phyloP scores from a whole-genome alignment of 2,888 invertebrate species.

The Hypercompe scribonia region DNA sequence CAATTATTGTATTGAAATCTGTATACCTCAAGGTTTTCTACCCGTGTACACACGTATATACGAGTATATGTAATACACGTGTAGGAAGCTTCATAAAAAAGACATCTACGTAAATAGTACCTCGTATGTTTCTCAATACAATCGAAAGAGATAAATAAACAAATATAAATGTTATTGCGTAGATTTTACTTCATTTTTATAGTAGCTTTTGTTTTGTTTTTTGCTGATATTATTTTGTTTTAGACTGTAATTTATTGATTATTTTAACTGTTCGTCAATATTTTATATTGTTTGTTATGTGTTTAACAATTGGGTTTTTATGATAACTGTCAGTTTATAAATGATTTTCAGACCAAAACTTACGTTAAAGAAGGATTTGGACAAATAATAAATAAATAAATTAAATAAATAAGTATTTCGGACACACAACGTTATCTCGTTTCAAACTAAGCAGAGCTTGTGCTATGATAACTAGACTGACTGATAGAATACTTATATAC shows the following conservation, averaged over 20 bases:
- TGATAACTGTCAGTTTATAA: no score
- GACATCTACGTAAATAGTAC: slow-evolving; percentile 46
- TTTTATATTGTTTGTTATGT: slow-evolving; percentile 27
- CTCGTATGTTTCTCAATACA: slow-evolving; percentile 42
- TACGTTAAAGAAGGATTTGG: no score
- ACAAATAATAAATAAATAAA: no score
- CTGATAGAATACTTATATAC: no score
- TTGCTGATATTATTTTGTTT: slow-evolving; percentile 44
- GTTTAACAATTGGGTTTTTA: no score
- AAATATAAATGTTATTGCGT: slow-evolving; percentile 39
- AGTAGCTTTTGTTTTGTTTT: slow-evolving; percentile 38
- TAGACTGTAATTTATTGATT: slow-evolving; percentile 44
- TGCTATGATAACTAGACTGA: no score
- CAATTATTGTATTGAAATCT: slow-evolving; percentile 17
- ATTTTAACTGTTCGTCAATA: slow-evolving; percentile 34
- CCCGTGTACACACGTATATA: background rate
- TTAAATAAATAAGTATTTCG: no score
- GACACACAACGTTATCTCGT: no score
- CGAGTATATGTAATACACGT: slow-evolving; percentile 12
- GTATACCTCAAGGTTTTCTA: background rate
- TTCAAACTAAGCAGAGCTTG: no score
- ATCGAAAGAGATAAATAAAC: slow-evolving; percentile 43
- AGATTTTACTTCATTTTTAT: slow-evolving; percentile 45
- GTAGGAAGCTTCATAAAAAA: slow-evolving; percentile 40
- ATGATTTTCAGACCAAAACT: no score